A percentile compares a stretch with the other conserved stretches of the same genome.
Evolutionary conservation across 2,113 vertebrate genomes (phyloP).

Genomic region (Coryphaenoides rupestris): DNA sequence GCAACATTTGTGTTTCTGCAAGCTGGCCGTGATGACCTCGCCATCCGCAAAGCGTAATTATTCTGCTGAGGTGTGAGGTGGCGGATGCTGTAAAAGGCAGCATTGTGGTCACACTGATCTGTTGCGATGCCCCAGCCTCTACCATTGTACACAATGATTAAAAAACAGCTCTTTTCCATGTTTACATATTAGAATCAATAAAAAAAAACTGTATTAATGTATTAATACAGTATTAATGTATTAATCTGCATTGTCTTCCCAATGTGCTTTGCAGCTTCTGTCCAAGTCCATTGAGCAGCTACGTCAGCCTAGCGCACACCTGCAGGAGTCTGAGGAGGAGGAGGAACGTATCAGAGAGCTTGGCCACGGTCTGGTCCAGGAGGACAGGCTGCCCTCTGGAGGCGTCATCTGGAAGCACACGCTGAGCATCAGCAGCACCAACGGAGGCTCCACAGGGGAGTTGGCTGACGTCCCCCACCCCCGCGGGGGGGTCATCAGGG

Average conservation of each 20-base stretch:
- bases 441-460: slow-evolving; percentile 62
- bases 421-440: slow-evolving; percentile 76
- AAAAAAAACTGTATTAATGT: no score
- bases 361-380: slow-evolving; percentile 72
- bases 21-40: slow-evolving; percentile 68
- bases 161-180: no score
- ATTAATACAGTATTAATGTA: no score
- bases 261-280: slow-evolving; percentile 81
- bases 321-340: slow-evolving; percentile 94
- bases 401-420: slow-evolving; percentile 82
- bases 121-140: slow-evolving; percentile 54
- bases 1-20: slow-evolving; percentile 75
- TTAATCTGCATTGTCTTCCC: neutral
- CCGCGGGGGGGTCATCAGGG: slow-evolving; percentile 84
- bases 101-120: slow-evolving; percentile 72
- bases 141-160: no score
- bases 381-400: slow-evolving; percentile 80
- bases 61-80: slow-evolving; percentile 66
- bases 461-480: slow-evolving; percentile 73
- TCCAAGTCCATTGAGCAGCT: slow-evolving; percentile 97
- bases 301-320: slow-evolving; percentile 86
- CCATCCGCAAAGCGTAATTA: slow-evolving; percentile 71
- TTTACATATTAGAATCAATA: no score
- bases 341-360: slow-evolving; percentile 80
- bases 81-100: slow-evolving; percentile 66